Evolutionary conservation across 2,113 vertebrate species (phyloP).

Genomic region (Cinclus cinclus): DNA sequence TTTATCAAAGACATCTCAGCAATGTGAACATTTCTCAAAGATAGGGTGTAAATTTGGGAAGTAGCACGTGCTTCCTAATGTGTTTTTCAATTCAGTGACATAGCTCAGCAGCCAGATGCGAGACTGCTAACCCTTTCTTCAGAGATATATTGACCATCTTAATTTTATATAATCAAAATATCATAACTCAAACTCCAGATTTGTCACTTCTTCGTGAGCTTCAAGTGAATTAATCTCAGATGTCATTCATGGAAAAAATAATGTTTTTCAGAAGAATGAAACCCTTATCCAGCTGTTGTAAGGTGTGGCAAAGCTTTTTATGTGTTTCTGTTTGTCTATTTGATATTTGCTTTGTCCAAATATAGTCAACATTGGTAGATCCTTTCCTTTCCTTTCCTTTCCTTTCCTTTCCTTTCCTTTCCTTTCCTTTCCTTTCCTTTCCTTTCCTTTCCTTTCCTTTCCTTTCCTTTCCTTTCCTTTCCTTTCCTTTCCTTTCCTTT

Average conservation of each 20-base stretch:
- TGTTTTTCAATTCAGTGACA: background rate
- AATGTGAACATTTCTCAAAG: background rate
- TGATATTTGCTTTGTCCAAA: background rate
- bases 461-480: too few relatives aligned
- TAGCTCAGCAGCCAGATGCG: background rate
- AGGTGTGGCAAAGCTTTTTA: background rate
- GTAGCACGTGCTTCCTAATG: background rate
- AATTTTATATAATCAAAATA: background rate
- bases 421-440: too few relatives aligned
- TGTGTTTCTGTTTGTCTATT: background rate
- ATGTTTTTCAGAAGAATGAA: background rate
- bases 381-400: too few relatives aligned
- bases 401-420: too few relatives aligned
- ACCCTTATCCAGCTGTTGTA: background rate
- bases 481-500: too few relatives aligned
- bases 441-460: too few relatives aligned
- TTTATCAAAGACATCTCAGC: background rate
- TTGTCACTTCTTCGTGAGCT: background rate
- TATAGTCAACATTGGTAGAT: background rate
- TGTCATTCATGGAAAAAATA: background rate
- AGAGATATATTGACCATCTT: background rate
- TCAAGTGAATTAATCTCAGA: background rate
- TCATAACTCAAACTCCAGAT: background rate
- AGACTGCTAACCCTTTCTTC: background rate
- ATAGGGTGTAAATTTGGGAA: background rate